Conservation (phyloP, 2,113 vertebrate genomes). For the Mormoops blainvillei region DNA sequence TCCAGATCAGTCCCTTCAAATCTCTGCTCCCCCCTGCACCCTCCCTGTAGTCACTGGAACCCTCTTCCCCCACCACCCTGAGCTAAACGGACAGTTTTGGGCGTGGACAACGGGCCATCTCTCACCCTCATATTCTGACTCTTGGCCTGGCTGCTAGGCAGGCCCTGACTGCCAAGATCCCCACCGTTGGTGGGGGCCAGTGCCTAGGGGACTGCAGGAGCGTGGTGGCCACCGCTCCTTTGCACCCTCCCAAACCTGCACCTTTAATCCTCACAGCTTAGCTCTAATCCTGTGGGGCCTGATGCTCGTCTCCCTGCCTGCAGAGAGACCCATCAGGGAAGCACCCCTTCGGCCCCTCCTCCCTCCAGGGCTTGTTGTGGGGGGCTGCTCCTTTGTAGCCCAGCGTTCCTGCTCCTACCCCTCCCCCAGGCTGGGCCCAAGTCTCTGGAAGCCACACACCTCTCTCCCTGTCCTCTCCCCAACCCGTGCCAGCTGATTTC, state of each 20-base stretch:
- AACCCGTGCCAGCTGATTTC: conserved; percentile 79
- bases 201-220: background rate
- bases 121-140: background rate
- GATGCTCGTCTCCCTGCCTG: conserved; percentile 67
- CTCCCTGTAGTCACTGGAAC: background rate
- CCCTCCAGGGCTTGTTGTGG: background rate
- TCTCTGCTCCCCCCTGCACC: conserved; percentile 49
- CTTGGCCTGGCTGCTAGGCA: background rate
- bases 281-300: conserved; percentile 54
- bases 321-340: background rate
- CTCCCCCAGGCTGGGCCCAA: background rate
- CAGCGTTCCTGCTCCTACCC: background rate
- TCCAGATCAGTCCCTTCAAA: conserved; percentile 69
- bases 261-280: conserved; percentile 71
- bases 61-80: background rate
- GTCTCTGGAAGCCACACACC: background rate
- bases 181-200: background rate
- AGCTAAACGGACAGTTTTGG: background rate
- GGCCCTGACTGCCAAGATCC: background rate
- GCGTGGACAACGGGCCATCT: background rate
- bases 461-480: conserved; percentile 60
- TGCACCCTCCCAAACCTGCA: conserved; percentile 7
- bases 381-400: background rate
- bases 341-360: background rate
- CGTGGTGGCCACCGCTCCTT: background rate